Percentiles rank a stretch among this genome's conserved stretches.
Evolutionary conservation across 2,888 invertebrate genomes (phyloP).

Genomic region (Lutraria lutraria): DNA sequence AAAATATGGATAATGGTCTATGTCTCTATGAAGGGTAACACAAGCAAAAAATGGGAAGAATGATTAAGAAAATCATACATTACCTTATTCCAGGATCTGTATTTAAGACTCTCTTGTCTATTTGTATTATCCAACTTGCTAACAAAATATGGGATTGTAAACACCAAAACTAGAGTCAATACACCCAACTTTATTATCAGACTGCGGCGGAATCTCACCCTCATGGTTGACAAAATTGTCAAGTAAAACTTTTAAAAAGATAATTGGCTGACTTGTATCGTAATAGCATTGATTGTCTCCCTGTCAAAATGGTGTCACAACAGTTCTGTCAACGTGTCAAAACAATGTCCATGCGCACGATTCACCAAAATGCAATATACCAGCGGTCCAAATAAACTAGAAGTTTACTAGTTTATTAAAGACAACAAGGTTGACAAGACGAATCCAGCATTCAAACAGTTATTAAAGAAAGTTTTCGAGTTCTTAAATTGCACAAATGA

Average conservation of each 20-base stretch:
- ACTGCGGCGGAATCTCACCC: slow-evolving; percentile 68
- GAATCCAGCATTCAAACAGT: neutral
- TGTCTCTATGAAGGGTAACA: no score
- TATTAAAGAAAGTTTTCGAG: neutral
- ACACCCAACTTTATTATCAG: slow-evolving; percentile 77
- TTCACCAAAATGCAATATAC: neutral
- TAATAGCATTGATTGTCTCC: neutral
- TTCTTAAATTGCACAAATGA: neutral
- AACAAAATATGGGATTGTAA: slow-evolving; percentile 76
- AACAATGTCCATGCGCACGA: neutral
- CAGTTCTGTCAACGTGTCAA: slow-evolving; percentile 24
- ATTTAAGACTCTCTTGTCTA: slow-evolving; percentile 64
- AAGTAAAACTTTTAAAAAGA: neutral
- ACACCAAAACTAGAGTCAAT: slow-evolving; percentile 70
- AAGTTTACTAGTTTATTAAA: neutral
- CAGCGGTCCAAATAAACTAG: neutral
- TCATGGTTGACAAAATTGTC: slow-evolving; percentile 37
- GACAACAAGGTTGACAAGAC: neutral
- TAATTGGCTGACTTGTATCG: neutral
- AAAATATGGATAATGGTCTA: no score
- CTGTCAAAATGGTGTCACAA: slow-evolving; percentile 26
- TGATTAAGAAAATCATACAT: neutral
- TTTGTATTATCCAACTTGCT: slow-evolving; percentile 68
- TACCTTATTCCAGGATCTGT: slow-evolving; percentile 67
- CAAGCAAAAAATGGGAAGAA: no score